Evolutionary conservation across 2,797 vertebrate genomes (phyloP), one percentile per base, ranked within the genome.

Genomic region (Gambelia wislizenii): DNA sequence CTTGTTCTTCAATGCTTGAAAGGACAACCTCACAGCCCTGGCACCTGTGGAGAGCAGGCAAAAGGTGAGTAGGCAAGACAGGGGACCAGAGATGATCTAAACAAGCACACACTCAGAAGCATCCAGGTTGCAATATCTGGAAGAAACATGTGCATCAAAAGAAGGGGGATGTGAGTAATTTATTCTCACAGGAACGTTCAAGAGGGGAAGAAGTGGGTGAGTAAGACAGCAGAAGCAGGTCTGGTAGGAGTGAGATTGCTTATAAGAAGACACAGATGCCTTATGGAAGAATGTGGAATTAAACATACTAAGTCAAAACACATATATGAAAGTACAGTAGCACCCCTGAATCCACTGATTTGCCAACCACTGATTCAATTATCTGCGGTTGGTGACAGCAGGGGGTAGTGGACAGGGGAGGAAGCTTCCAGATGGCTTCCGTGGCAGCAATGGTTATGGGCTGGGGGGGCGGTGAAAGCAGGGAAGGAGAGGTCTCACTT

Each of bases 1-100:
- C 98, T 94, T 99, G 99, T 91, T 99, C 98, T 92, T 99, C 99
- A 0, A 99, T 99, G 89, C 98, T 98, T 0, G 98, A 98, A 93
- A 99, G 93, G 92, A 99, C 99, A 0, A 98, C 98, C 95, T 99
- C 99, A 1, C 99, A 99, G 67, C 99, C 99, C 36, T 98, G 97
- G 91, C 99, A 99, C 99, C 99, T 99, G 97, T 36, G 39, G 87
- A 89, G 84, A 39, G 79, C 18, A 76, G 42, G 33, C 33, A n/a
- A 52, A 64, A 79, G 54, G 47, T 70, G 80, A 86, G 54, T 27
- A n/a, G 36, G 72, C 61, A n/a, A 44, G 61, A 36, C 6, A n/a
- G n/a, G 64, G 33, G 25, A 13, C n/a, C 75, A n/a, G 22, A 39
- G n/a, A 47, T 49, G 25, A 83, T 14, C 56, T 25, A 42, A 72